phyloP scores from a whole-genome alignment of 2,113 vertebrate genomes.

The Phyllostomus discolor region DNA sequence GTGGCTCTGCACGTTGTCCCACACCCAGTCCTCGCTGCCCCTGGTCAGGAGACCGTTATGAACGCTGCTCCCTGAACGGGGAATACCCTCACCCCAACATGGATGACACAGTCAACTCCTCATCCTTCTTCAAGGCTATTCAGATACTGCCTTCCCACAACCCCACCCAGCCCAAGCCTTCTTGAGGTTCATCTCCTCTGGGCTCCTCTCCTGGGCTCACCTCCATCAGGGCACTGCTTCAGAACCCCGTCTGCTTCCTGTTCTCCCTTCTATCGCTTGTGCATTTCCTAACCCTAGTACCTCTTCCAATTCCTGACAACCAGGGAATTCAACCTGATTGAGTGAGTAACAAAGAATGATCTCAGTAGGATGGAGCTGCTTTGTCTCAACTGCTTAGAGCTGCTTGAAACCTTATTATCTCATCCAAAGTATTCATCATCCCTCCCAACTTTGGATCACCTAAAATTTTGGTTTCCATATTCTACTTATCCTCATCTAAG shows the following conservation, averaged over 20 bases:
- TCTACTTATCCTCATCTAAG: background rate
- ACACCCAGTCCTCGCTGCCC: background rate
- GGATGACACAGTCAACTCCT: background rate
- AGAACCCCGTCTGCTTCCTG: background rate
- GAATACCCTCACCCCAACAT: background rate
- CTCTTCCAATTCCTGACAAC: background rate
- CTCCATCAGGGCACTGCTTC: background rate
- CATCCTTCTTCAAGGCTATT: background rate
- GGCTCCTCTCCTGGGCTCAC: background rate
- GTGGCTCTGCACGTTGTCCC: background rate
- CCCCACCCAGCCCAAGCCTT: background rate
- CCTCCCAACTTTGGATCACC: background rate
- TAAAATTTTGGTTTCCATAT: background rate
- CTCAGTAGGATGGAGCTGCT: background rate
- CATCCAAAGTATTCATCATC: background rate
- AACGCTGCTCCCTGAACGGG: background rate
- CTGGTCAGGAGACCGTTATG: background rate
- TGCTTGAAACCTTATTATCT: background rate
- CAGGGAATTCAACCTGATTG: background rate
- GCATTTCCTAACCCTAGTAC: background rate
- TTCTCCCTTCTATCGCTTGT: no score
- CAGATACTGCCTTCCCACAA: background rate
- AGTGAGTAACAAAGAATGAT: background rate
- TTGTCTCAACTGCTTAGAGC: background rate
- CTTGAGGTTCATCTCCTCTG: background rate